These are phyloP conservation scores for Euzophera pinguis DNA, from an alignment of 2,888 invertebrate genomes.

Conservation along the genomic window DNA sequence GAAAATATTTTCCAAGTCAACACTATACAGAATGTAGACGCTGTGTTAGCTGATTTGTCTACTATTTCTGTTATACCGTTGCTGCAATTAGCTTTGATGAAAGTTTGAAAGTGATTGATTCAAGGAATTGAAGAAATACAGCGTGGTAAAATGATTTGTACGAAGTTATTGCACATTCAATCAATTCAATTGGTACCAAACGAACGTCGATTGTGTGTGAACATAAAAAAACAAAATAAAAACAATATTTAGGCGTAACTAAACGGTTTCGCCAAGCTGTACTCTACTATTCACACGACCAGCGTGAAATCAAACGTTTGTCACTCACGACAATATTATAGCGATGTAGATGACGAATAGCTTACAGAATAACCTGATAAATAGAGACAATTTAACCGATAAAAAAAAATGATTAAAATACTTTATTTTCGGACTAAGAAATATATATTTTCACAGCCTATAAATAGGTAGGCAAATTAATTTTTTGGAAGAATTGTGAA, in stretches of 20 bases:
- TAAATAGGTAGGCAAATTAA: background rate
- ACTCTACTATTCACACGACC: too few species aligned
- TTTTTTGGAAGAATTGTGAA: background rate
- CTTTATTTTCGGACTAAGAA: background rate
- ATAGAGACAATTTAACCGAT: background rate
- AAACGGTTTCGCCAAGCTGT: too few species aligned
- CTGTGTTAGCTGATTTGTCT: conserved; percentile 92
- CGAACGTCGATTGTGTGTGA: too few species aligned
- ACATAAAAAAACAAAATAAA: too few species aligned
- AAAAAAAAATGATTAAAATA: background rate
- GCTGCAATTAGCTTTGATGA: conserved; percentile 88
- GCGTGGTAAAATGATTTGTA: background rate
- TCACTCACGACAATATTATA: too few species aligned
- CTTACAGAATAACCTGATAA: too few species aligned
- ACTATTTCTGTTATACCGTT: conserved; percentile 92
- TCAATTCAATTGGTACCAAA: too few species aligned
- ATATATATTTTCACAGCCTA: conserved; percentile 2
- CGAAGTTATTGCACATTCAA: too few species aligned
- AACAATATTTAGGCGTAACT: too few species aligned
- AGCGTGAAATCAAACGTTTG: too few species aligned
- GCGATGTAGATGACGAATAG: too few species aligned
- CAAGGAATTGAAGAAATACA: background rate
- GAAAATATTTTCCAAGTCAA: conserved; percentile 89
- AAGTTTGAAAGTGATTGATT: conserved; percentile 32
- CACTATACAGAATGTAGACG: conserved; percentile 90